These are phyloP conservation scores for Drosophila helvetica DNA, from an alignment of 2,888 invertebrate genomes.

Conservation along the genomic window DNA sequence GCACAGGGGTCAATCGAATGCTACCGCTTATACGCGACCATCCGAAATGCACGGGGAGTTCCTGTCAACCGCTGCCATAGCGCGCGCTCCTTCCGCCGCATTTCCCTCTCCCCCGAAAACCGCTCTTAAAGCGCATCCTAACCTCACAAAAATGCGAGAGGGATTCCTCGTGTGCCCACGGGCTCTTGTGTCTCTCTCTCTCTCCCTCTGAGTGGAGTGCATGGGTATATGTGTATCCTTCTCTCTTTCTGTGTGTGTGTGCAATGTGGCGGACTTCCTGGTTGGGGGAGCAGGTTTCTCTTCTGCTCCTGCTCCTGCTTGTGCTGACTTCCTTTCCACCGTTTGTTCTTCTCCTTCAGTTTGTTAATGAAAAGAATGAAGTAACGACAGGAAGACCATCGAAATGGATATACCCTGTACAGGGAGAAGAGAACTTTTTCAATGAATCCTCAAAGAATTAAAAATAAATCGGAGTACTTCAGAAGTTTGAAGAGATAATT, in stretches of 20 bases:
- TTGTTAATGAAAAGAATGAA: constrained; percentile 63
- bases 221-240: neutral
- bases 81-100: neutral
- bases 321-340: neutral
- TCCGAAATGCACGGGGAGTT: neutral
- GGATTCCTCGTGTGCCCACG: constrained; percentile 16
- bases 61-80: neutral
- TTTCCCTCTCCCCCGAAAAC: neutral
- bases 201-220: constrained; percentile 8
- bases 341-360: constrained; percentile 45
- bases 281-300: constrained; percentile 51
- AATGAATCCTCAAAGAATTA: neutral
- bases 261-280: constrained; percentile 72
- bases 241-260: constrained; percentile 24
- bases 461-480: too few species aligned
- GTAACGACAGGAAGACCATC: neutral
- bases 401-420: neutral
- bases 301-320: neutral
- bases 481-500: neutral
- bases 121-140: constrained; percentile 10
- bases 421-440: neutral
- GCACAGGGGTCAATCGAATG: neutral
- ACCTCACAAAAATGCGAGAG: constrained; percentile 26
- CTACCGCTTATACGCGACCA: neutral
- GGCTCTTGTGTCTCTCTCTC: neutral